Conservation (phyloP, 2,888 invertebrate species). For the Gortyna flavago region DNA sequence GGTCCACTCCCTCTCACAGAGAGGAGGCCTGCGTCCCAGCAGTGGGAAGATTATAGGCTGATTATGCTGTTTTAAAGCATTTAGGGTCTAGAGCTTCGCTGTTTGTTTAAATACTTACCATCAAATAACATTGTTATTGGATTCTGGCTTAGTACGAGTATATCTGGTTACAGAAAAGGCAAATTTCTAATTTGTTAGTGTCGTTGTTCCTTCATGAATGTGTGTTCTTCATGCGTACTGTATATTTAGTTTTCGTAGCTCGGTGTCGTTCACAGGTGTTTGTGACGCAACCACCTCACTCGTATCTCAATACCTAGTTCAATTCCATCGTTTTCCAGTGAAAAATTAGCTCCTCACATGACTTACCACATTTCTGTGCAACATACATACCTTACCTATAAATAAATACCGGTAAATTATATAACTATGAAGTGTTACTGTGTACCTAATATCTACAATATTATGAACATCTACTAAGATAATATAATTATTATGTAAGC, state of each 20-base stretch:
- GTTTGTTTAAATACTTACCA: no score
- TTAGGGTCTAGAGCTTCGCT: no score
- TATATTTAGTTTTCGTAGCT: conserved; percentile 24
- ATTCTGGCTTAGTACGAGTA: background rate
- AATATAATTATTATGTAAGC: no score
- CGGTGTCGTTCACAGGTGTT: conserved; percentile 43
- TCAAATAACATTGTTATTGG: background rate
- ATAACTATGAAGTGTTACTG: background rate
- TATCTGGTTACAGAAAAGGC: background rate
- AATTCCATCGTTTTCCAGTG: background rate
- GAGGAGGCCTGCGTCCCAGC: no score
- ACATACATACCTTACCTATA: no score
- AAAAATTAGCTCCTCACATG: background rate
- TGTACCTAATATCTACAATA: background rate
- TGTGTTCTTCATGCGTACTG: background rate
- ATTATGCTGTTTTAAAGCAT: no score
- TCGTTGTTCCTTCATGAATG: background rate
- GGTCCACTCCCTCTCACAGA: no score
- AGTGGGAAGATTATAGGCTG: no score
- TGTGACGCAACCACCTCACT: conserved; percentile 37
- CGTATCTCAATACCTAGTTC: conserved; percentile 35
- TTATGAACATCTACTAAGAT: no score
- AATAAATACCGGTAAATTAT: no score
- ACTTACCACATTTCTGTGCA: no score
- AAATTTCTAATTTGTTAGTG: background rate